Evolutionary conservation across 2,888 invertebrate genomes (phyloP).

Genomic region (Brachyptera putata): DNA sequence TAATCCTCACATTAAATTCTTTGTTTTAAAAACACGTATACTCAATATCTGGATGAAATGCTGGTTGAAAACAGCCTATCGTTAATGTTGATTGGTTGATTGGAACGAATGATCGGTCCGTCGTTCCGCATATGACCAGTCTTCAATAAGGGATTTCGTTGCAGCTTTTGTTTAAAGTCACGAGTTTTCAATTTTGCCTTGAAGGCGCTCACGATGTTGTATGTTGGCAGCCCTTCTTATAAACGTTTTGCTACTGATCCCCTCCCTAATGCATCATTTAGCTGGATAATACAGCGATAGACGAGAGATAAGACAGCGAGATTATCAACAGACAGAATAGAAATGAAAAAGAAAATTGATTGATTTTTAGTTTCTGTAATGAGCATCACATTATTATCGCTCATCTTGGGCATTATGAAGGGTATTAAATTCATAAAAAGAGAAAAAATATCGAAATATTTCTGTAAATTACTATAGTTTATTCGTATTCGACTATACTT

Average conservation of each 20-base stretch:
- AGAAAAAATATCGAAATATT: too few relatives aligned
- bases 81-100: too few relatives aligned
- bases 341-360: too few relatives aligned
- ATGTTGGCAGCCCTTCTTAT: not conserved
- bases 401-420: too few relatives aligned
- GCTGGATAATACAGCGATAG: not conserved
- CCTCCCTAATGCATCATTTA: conserved; percentile 1
- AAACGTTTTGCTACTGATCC: conserved; percentile 6
- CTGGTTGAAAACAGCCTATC: not conserved
- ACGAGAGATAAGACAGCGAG: not conserved
- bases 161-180: too few relatives aligned
- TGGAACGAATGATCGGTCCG: not conserved
- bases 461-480: too few relatives aligned
- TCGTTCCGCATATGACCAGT: not conserved
- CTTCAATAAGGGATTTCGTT: not conserved
- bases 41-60: too few relatives aligned
- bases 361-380: too few relatives aligned
- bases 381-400: too few relatives aligned
- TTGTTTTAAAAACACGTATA: not conserved
- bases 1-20: not conserved
- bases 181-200: not conserved
- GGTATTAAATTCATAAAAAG: too few relatives aligned
- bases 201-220: not conserved
- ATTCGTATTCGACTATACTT: too few relatives aligned
- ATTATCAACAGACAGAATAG: not conserved